These are phyloP conservation scores for Lasioglossum lativentre DNA, from an alignment of 2,888 invertebrate genomes.

Conservation along the genomic window DNA sequence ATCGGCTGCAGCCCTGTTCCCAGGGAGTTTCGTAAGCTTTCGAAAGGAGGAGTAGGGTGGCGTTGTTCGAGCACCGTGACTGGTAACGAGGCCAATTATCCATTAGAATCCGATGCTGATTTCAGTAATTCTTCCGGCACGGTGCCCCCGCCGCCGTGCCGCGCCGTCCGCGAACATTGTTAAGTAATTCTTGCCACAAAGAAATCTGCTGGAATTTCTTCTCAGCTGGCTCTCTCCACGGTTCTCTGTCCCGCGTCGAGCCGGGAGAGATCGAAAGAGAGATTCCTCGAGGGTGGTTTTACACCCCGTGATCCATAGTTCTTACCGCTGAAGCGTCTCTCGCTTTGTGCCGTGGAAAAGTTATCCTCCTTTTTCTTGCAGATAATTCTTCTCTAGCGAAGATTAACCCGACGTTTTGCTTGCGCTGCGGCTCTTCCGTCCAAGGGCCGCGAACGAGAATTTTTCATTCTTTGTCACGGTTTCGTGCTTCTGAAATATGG, in stretches of 20 bases:
- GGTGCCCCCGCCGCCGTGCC: background rate
- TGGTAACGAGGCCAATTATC: slow-evolving; percentile 51
- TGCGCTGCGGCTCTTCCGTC: background rate
- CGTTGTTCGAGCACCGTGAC: background rate
- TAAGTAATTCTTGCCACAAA: slow-evolving; percentile 5
- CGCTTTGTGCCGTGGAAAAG: background rate
- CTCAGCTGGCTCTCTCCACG: background rate
- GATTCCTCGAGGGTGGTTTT: background rate
- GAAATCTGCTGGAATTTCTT: background rate
- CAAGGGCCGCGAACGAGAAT: background rate
- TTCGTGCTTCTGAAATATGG: background rate
- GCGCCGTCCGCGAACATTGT: slow-evolving; percentile 14
- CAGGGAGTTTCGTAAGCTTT: slow-evolving; percentile 23
- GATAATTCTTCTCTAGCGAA: background rate
- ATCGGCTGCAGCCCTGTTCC: slow-evolving; percentile 8
- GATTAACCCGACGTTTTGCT: slow-evolving; percentile 8
- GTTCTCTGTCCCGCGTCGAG: background rate
- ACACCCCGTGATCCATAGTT: slow-evolving; percentile 3
- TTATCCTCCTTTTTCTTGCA: background rate
- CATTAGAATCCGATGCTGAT: slow-evolving; percentile 39
- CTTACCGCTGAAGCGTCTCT: background rate
- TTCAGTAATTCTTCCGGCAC: slow-evolving; percentile 42
- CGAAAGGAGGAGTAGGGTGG: no score
- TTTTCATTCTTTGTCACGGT: background rate
- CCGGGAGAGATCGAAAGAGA: background rate